Evolutionary conservation across 2,888 invertebrate species (phyloP), one percentile per base, ranked within the genome.

Genomic region (Drosophila gaucha): DNA sequence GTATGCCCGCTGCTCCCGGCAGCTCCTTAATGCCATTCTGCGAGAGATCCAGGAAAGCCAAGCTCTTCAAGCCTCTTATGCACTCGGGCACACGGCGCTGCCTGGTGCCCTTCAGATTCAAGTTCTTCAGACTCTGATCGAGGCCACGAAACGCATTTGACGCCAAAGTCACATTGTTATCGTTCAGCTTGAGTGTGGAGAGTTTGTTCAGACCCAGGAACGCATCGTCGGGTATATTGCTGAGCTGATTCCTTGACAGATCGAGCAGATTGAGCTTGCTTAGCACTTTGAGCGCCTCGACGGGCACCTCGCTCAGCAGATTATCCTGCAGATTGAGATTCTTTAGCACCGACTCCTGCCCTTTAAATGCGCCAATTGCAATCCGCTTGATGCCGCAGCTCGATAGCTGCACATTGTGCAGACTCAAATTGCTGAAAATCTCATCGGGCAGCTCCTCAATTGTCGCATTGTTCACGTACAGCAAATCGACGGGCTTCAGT

Each of bases 391-490:
- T 95, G 89, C 94, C 95, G 90, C 97, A 97, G 63, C 96, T 95
- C 39, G 97, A 97, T 83, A 97, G 93, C 92, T 97, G 97, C 51
- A 97, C 93, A 91, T 96, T 97, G 88, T 95, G 95, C 87, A 97
- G 94, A 88, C 93, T 94, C 52, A 97, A 92, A 85, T 95, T 94
- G 26, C 92, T 91, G 83, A 97, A 95, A 70, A 95, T 94, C 68
- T 94, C 94, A 84, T 96, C 94, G 46, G 93, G 93, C 50, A 97
- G 92, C 52, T 93, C 92, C 28, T 93, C 93, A 50, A 97, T 94
- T 30, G 96, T 96, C 51, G 97, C 96, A 92, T 97, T 97, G 92
- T 97, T 97, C 67, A 98, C 94, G 91, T 97, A 97, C 35, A 98
- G 94, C 72, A 97, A 93, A 91, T 97, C 97, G 75, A 98, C 93